A percentile compares a stretch with the other conserved stretches of the same genome.
Evolutionary conservation across 2,888 invertebrate species (phyloP).

Genomic region (Smittia aterrima): DNA sequence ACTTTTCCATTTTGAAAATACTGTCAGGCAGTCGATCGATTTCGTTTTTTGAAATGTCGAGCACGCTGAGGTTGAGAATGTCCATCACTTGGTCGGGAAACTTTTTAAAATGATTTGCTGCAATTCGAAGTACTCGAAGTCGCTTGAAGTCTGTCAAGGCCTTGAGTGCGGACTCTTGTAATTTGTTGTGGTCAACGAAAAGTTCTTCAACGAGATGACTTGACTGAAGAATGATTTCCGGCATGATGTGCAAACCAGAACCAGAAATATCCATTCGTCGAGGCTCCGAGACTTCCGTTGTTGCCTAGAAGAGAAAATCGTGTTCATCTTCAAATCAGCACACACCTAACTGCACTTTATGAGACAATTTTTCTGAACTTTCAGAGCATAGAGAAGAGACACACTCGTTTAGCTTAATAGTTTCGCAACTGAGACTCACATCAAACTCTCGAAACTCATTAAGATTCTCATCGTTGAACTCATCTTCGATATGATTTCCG

Average conservation of each 20-base stretch:
- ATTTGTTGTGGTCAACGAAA: slow-evolving; percentile 46
- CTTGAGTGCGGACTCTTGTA: slow-evolving; percentile 45
- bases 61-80: slow-evolving; percentile 60
- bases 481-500: not conserved
- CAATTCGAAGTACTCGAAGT: slow-evolving; percentile 53
- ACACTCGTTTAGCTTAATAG: slow-evolving; percentile 10
- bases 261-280: slow-evolving; percentile 44
- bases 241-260: slow-evolving; percentile 45
- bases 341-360: slow-evolving; percentile 32
- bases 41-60: slow-evolving; percentile 69
- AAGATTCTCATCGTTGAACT: slow-evolving; percentile 10
- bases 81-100: slow-evolving; percentile 63
- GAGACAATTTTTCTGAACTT: slow-evolving; percentile 35
- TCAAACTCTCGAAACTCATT: slow-evolving; percentile 32
- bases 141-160: slow-evolving; percentile 45
- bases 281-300: slow-evolving; percentile 44
- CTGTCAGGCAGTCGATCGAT: slow-evolving; percentile 64
- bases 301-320: slow-evolving; percentile 43
- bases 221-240: slow-evolving; percentile 45
- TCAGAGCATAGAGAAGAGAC: slow-evolving; percentile 36
- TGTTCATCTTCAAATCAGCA: slow-evolving; percentile 31
- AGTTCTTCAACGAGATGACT: slow-evolving; percentile 46
- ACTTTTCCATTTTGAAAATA: slow-evolving; percentile 61
- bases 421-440: slow-evolving; percentile 15
- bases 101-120: slow-evolving; percentile 59